Base-by-base conservation (phyloP, 2,113 vertebrate species). In the Blennius ocellaris region DNA sequence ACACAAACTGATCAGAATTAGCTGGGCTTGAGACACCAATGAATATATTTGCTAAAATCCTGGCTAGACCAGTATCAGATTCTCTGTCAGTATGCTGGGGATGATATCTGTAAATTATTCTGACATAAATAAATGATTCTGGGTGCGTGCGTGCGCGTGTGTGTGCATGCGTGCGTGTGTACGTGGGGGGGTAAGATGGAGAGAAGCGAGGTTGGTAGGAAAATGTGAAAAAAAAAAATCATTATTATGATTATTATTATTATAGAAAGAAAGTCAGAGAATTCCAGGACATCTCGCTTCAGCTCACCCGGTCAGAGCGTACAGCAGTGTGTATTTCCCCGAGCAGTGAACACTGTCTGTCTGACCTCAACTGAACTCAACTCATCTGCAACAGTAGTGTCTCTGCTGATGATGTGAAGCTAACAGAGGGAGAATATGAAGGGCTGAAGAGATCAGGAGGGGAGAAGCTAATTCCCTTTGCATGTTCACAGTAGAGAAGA, bases 281-380 rank as follows among this genome's bases (percentile, higher is more conserved):
- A 82, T 71, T 69, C 38, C 43, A 65, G 61, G 44, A 78, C 52
- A 73, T 79, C 38, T 76, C 55, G 41, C 40, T 85, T 71, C 52
- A 70, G 68, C 69, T 85, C 76, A 61, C 44, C 37, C 39, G 37
- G 16, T 17, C 37, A n/a, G 14, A 82, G 63, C 76, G 78, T 30
- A 30, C 21, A 30, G 2, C 67, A 63, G 76, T 60, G 57, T 80
- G 59, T 70, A 61, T 74, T 55, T 86, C 77, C 84, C 74, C 5
- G 72, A 57, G 80, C 80, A 50, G 78, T 37, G 21, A 61, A 69
- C 60, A 80, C 68, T 79, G 55, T 75, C 80, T 80, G 68, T 76
- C 80, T 89, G 87, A 90, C 86, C 89, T 88, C 49, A 61, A 17
- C 57, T 87, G 78, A 90, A 81, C 80, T 86, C 43, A 70, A 36